A percentile compares a stretch with the other conserved stretches of the same genome.
phyloP scores from a whole-genome alignment of 2,113 vertebrate genomes.

The Solea senegalensis region DNA sequence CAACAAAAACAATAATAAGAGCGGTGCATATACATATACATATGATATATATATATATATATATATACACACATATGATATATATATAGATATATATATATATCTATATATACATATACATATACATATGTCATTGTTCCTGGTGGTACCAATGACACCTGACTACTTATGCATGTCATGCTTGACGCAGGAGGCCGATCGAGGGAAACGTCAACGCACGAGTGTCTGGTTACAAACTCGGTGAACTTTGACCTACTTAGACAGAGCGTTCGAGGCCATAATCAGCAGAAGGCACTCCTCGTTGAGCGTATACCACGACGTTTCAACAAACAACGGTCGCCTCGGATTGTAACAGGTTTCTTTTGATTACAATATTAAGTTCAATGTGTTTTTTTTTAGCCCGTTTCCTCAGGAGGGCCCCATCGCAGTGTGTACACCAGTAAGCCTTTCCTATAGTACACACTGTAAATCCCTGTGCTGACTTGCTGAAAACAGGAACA shows the following conservation, averaged over 20 bases:
- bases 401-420: neutral
- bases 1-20: too few relatives aligned
- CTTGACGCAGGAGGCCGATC: neutral
- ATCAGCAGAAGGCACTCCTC: neutral
- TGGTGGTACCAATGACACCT: neutral
- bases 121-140: too few relatives aligned
- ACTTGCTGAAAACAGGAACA: slow-evolving; percentile 35
- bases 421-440: slow-evolving; percentile 5
- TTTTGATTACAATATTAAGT: neutral
- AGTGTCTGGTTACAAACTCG: slow-evolving; percentile 14
- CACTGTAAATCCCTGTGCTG: slow-evolving; percentile 24
- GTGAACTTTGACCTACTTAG: slow-evolving; percentile 32
- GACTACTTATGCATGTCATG: neutral
- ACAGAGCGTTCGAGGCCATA: neutral
- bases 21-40: too few relatives aligned
- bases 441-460: slow-evolving; percentile 20
- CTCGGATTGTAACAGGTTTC: neutral
- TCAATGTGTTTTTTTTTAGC: neutral
- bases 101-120: too few relatives aligned
- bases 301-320: neutral
- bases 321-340: neutral
- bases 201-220: neutral
- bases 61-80: too few relatives aligned
- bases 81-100: too few relatives aligned
- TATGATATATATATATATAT: too few relatives aligned